Evolutionary conservation across 2,797 vertebrate genomes (phyloP), one percentile per base, ranked within the genome.

Genomic region (Lateolabrax maculatus): DNA sequence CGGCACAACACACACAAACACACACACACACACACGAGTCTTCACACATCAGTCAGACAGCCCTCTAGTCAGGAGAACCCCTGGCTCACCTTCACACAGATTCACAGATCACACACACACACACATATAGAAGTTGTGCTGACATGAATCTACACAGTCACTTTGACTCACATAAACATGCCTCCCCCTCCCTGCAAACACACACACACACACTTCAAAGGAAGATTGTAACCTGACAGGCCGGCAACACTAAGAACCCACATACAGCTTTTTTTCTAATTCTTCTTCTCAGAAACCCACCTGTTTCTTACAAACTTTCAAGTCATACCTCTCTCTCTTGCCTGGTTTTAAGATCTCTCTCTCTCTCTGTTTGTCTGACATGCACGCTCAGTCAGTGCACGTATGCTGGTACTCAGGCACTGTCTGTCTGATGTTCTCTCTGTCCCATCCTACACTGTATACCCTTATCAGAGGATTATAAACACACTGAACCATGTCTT

Each of bases 11-110:
- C 76, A 78, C 73, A 86, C 71, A 76, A 75, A 64, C 69, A 85
- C 69, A 81, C 83, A 71, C 60, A 79, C 69, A 58, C 56, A 75
- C 57, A 81, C 77, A 81, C 74, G 23, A 77, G 57, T 75, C 84
- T 86, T 89, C 81, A 91, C 91, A 93, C 89, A 93, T 92, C 91
- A 93, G 88, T 93, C 93, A 93, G 88, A 93, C 91, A 93, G 90
- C 89, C 93, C 93, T 91, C 90, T 91, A 94, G 93, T 95, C 92
- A 94, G 94, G 94, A 95, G 93, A 95, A 95, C 95, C 95, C 94
- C 95, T 95, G 94, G 95, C 94, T 94, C 87, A 94, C 87, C 94
- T 94, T 95, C 95, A 96, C 93, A 95, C 92, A 94, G 91, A 94
- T 92, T 88, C 81, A 90, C 81, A 94, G 87, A 92, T 93, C 92